Evolutionary conservation across 1,140 invertebrate genomes (phyloP), one percentile per base, ranked within the genome.

Genomic region (Cataglyphis hispanica): DNA sequence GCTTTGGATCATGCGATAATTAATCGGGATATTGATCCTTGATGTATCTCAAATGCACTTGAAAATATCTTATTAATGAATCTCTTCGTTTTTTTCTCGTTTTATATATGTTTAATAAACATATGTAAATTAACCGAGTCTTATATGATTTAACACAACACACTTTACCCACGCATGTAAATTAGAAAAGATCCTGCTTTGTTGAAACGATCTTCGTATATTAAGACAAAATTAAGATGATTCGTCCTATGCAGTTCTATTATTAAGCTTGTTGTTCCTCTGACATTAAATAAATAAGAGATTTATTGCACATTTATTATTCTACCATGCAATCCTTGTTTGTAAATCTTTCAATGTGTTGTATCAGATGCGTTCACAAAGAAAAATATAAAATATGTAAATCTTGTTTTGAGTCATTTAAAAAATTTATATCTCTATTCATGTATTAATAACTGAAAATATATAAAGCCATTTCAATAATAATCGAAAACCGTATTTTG

Each of bases 71-170:
- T 77, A 34, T 43, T 27, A n/a, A 66, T 66, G 37, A 50, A 50
- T 69, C 25, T 66, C 13, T 50, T 25, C 27, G 25, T 78, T 78
- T n/a, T 50, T 56, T 56, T 37, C 8, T 67, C 22, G 34, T 63
- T 77, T 78, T 31, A 13, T 40, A 67, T 53, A 78, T 78, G 61
- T 78, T 67, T 78, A 78, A 78, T 78, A 78, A 78, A 78, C 2
- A 31, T 80, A 4, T 69, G 63, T 4, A 69, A 80, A 69, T 80
- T 80, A 80, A 80, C 22, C 60, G 67, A 53, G 46, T 56, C 43
- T 80, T 80, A 25, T 11, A 69, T 80, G 61, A 69, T 80, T 67
- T 56, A 67, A 80, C 25, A 78, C 43, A 78, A 67, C 27, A 78
- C 27, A 78, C 40, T 77, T 13, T 67, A 69, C 69, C 76, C 76